Evolutionary conservation across 2,797 vertebrate species (phyloP).

Genomic region (Alca torda): DNA sequence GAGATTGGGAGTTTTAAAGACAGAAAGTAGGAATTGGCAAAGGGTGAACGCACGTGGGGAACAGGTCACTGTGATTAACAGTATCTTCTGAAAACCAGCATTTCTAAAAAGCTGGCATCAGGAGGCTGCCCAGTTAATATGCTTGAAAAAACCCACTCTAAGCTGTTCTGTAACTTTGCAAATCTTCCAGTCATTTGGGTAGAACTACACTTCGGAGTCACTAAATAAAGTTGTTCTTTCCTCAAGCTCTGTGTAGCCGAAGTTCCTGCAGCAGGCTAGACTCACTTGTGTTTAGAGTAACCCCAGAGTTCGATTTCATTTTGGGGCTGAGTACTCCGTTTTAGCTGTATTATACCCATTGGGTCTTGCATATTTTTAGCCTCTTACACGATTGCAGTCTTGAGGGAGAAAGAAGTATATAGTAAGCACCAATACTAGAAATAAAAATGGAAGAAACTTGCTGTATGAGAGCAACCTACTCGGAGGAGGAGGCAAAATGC

Average conservation of each 20-base stretch:
- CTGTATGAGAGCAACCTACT: fast-evolving
- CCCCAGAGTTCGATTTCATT: not conserved
- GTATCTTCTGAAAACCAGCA: not conserved
- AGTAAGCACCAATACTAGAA: not conserved
- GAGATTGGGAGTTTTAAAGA: not conserved
- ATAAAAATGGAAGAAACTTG: not conserved
- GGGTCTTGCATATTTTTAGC: not conserved
- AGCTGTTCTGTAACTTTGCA: not conserved
- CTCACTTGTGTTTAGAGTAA: not conserved
- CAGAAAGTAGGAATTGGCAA: not conserved
- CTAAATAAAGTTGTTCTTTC: not conserved
- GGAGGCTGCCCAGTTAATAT: not conserved
- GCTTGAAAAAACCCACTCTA: not conserved
- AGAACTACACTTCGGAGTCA: too few species aligned
- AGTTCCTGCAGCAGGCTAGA: not conserved
- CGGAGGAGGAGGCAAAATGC: not conserved
- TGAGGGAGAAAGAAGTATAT: not conserved
- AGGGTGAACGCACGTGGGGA: not conserved
- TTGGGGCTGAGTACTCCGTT: not conserved
- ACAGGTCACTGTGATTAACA: not conserved
- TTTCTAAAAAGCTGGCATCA: not conserved
- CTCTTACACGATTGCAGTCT: not conserved
- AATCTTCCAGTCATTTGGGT: not conserved
- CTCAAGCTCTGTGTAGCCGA: not conserved
- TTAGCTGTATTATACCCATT: not conserved